Conservation (phyloP, 2,113 vertebrate genomes). For the Brachyhypopomus occidentalis region DNA sequence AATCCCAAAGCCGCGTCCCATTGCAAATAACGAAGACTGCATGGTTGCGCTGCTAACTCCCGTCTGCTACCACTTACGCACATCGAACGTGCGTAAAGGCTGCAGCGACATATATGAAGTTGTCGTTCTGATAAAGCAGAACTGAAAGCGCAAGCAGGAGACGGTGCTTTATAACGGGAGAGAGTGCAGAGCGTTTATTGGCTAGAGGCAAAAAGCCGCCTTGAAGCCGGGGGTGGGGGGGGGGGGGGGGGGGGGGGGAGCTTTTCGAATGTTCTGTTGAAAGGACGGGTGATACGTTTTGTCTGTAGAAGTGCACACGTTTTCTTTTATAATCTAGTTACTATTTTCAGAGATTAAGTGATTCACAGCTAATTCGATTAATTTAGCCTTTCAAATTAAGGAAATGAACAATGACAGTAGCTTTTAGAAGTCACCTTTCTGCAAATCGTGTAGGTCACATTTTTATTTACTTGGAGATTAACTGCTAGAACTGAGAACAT, state of each 20-base stretch:
- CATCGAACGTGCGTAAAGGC: background rate
- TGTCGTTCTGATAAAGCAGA: background rate
- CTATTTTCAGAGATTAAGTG: too few relatives aligned
- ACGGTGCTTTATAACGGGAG: constrained; percentile 11
- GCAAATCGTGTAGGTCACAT: too few relatives aligned
- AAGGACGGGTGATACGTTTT: too few relatives aligned
- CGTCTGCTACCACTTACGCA: constrained; percentile 17
- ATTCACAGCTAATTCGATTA: too few relatives aligned
- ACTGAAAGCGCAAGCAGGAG: background rate
- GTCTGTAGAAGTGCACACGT: too few relatives aligned
- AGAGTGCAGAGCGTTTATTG: background rate
- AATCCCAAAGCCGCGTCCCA: constrained; percentile 35
- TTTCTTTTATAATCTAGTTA: too few relatives aligned
- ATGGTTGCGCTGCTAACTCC: constrained; percentile 30
- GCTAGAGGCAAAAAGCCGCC: background rate
- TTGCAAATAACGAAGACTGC: constrained; percentile 48
- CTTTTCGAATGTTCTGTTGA: background rate
- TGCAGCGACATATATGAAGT: background rate
- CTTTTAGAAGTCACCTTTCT: too few relatives aligned
- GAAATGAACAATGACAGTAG: too few relatives aligned
- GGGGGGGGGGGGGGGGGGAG: background rate
- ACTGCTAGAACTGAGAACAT: too few relatives aligned
- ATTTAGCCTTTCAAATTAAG: too few relatives aligned
- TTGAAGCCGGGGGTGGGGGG: background rate
- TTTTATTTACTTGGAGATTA: too few relatives aligned